Evolutionary conservation across 2,797 vertebrate species (phyloP).

Genomic region (Macroramphosus scolopax): DNA sequence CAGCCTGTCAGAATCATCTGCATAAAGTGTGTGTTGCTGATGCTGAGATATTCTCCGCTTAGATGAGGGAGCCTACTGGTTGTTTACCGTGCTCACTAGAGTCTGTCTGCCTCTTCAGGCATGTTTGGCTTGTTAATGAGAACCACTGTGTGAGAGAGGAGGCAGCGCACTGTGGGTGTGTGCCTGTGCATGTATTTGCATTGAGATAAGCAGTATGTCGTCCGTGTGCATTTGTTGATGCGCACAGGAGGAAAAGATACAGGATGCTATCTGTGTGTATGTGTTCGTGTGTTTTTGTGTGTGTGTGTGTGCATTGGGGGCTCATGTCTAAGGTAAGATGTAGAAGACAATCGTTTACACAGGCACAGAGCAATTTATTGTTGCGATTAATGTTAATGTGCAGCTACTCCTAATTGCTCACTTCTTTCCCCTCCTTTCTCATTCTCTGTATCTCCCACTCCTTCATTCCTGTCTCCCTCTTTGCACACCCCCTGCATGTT

Average conservation of each 20-base stretch:
- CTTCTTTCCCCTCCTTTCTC: not conserved
- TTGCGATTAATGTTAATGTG: constrained; percentile 61
- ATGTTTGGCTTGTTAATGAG: constrained; percentile 78
- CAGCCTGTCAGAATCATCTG: constrained; percentile 38
- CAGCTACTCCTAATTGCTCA: constrained; percentile 48
- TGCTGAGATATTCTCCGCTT: constrained; percentile 54
- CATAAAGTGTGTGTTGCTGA: constrained; percentile 42
- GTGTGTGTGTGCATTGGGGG: not conserved
- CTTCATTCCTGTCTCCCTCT: not conserved
- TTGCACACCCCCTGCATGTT: constrained; percentile 13
- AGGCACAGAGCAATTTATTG: constrained; percentile 44
- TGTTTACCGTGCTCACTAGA: constrained; percentile 73
- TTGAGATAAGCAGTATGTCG: constrained; percentile 51
- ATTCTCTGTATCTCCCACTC: constrained; percentile 15
- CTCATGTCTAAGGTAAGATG: constrained; percentile 41
- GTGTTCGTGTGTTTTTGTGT: constrained; percentile 4
- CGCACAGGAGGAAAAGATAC: constrained; percentile 21
- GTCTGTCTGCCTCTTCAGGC: constrained; percentile 76
- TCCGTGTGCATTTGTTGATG: constrained; percentile 34
- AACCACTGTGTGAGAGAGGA: constrained; percentile 65
- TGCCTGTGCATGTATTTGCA: constrained; percentile 67
- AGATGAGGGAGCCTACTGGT: constrained; percentile 69
- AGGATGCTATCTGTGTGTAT: constrained; percentile 25
- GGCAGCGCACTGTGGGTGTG: constrained; percentile 52
- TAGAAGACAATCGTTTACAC: constrained; percentile 40